Percentiles rank a stretch among this genome's conserved stretches.
Conservation (phyloP, 2,888 invertebrate genomes). For the Leistus spinibarbis region DNA sequence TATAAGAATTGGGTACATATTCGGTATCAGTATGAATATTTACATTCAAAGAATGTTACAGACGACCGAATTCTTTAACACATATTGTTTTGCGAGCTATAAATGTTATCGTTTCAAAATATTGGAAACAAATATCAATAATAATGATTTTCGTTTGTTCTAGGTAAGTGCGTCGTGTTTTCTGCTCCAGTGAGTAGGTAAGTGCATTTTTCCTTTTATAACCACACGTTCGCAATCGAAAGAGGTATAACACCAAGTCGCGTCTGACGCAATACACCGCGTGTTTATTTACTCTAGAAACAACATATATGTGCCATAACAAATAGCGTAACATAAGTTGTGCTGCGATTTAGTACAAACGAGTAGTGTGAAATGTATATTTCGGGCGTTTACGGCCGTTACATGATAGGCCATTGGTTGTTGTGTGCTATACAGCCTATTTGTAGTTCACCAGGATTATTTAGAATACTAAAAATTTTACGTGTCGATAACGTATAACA, state of each 20-base stretch:
- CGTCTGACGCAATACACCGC: conserved; percentile 7
- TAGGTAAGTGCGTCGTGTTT: background rate
- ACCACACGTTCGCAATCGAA: background rate
- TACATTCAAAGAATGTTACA: too few relatives aligned
- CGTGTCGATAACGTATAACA: conserved; percentile 38
- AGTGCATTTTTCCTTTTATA: background rate
- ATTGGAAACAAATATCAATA: background rate
- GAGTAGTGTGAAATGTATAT: background rate
- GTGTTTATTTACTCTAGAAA: conserved; percentile 21
- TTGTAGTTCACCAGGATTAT: conserved; percentile 36
- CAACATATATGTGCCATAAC: background rate
- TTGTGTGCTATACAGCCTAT: conserved; percentile 28
- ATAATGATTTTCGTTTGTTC: background rate
- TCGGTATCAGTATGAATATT: too few relatives aligned
- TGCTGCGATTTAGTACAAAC: background rate
- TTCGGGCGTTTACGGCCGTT: conserved; percentile 22
- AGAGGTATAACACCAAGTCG: background rate
- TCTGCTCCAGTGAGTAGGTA: background rate
- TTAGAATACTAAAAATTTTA: conserved; percentile 39
- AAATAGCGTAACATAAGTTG: background rate
- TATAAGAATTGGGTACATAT: too few relatives aligned
- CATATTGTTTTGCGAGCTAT: too few relatives aligned
- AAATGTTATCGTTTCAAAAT: background rate
- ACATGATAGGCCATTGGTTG: conserved; percentile 17
- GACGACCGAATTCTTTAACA: too few relatives aligned